Base-by-base conservation (phyloP, 1,140 invertebrate species). In the Leptopilina clavipes region DNA sequence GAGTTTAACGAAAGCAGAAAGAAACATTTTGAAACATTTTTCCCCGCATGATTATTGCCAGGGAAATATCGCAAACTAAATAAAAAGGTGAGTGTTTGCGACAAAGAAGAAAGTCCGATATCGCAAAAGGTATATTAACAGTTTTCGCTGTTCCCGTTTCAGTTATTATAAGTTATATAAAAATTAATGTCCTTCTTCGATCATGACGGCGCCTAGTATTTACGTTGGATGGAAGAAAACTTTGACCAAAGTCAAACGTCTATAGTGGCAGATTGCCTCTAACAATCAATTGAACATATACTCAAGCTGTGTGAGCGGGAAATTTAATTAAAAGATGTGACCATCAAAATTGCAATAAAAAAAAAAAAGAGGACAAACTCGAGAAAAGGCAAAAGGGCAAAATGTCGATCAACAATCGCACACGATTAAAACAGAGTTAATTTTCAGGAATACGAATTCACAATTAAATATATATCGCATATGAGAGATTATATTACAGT, bases 111-210 rank as follows among this genome's bases (percentile, higher is more conserved):
- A 1, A 37, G n/a, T n/a, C 52, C 8, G 8, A 54, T 40, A 40
- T 40, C 37, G 9, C 5, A 40, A 40, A 40, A 40, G 9, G 9
- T 40, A 40, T 40, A 65, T 7, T 14, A 65, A n/a, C 19, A 65
- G 0, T 65, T 31, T 65, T 65, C 59, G 12, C 25, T 12, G 25
- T 65, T 52, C 48, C 14, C 59, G 59, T 65, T 25, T 37, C 11
- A n/a, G 25, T 19, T 52, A 31, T 31, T 31, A 31, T 31, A 31
- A 25, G 31, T 70, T 65, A 74, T 74, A 65, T 2, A 31, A 65
- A 74, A 74, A 70, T 45, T 74, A 74, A 74, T 59, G 73, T 74
- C 18, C 14, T 70, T 74, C 44, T 17, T 8, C 54, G 25, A 31
- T 65, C 59, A n/a, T 65, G 25, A 31, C 12, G 59, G 59, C 59